Evolutionary conservation across 1,140 invertebrate species (phyloP), one percentile per base, ranked within the genome.

Genomic region (Pogonus chalceus): DNA sequence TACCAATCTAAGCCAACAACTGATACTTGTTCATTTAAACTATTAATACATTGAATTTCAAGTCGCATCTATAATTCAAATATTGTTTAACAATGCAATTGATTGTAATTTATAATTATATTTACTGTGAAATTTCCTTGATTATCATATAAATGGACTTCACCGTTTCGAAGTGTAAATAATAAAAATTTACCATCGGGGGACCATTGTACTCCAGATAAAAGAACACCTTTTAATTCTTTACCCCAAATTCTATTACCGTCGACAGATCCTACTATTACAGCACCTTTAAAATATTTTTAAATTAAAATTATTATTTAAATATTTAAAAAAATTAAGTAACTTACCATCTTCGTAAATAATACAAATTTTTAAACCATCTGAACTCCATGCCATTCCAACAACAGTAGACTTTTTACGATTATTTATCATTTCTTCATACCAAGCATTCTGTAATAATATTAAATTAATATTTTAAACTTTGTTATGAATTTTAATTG

Each of bases 401-500:
- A 83, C 85, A 0, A 99, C 95, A 1, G 93, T 87, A 1, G 92
- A 97, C 67, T 96, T 97, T 64, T 98, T 98, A 47, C 96, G 78
- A 70, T 98, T 98, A 68, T 99, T 99, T 55, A 98, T 96, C 96
- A 99, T 99, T 72, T 99, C 96, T 73, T 99, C 94, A 72, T 94
- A 96, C 95, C 94, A 98, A 0, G 90, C 87, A 14, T 91, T 92
- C 84, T 79, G 55, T 53, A 65, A 54, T 20, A 2, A 56, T 16
- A 52, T 54, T 23, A 57, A 22, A 18, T 53, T 35, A 57, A 48
- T 14, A 31, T 4, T 31, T 53, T 37, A 16, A 10, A 50, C 2
- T n/a, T 37, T 22, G 20, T 16, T 24, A 20, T 24, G 18, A 22
- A 20, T 49, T 14, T 14, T 18, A 2, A 23, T 21, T 10, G 49